Percentiles rank a stretch among this genome's conserved stretches.
phyloP scores from a whole-genome alignment of 2,113 vertebrate genomes.

The Coreoperca whiteheadi region DNA sequence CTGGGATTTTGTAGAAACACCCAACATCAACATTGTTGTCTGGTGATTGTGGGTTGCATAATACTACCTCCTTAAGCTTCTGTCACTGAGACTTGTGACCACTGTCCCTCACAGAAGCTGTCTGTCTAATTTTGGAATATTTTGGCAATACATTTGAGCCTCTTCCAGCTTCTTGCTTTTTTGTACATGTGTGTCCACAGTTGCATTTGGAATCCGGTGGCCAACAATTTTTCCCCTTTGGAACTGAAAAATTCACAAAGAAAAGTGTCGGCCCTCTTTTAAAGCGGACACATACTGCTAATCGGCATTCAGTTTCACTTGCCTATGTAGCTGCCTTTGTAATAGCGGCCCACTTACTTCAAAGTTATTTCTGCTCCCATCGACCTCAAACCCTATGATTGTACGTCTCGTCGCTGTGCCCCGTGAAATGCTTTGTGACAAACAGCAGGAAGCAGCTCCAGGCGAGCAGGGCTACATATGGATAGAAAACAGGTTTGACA shows the following conservation, averaged over 20 bases:
- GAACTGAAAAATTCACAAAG: not conserved
- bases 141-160: not conserved
- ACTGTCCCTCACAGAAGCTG: no score
- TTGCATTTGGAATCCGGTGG: not conserved
- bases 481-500: slow-evolving; percentile 24
- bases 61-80: not conserved
- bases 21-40: not conserved
- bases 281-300: slow-evolving; percentile 17
- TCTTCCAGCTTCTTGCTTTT: not conserved
- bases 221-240: not conserved
- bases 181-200: not conserved
- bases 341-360: slow-evolving; percentile 8
- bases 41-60: not conserved
- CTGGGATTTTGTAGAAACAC: not conserved
- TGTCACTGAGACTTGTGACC: not conserved
- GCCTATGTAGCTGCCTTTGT: slow-evolving; percentile 9
- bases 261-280: not conserved
- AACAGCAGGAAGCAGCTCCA: slow-evolving; percentile 20
- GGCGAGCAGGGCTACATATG: not conserved
- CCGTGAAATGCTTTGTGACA: slow-evolving; percentile 6
- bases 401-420: not conserved
- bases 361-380: slow-evolving; percentile 4
- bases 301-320: slow-evolving; percentile 12
- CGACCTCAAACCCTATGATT: not conserved
- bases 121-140: not conserved